Base-by-base conservation (phyloP, 2,113 vertebrate genomes). In the Ascaphus truei region DNA sequence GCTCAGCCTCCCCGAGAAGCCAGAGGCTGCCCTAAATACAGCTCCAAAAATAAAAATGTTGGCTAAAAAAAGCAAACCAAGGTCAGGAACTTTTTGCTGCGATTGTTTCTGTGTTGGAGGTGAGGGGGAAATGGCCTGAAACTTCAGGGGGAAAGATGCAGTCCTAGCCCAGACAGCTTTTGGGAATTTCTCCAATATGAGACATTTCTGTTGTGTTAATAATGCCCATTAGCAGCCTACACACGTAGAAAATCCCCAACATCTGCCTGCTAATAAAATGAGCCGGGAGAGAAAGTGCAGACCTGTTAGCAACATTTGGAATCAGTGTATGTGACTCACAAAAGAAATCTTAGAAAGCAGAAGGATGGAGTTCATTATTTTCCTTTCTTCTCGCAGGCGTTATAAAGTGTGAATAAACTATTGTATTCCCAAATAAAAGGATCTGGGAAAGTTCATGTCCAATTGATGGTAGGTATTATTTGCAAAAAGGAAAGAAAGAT, bases 241-340 rank as follows among this genome's bases (percentile, higher is more conserved):
- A 85, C 86, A 89, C 87, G 89, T 88, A 89, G 82, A 36, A 60
- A 29, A 74, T 75, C 80, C 77, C 84, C 80, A 78, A 84, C 89
- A 88, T 77, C 45, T 82, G 84, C 74, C 53, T 62, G 52, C 64
- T 71, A 73, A 73, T 76, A 71, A 56, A 68, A 79, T 59, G 76
- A 36, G 43, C 45, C 64, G 62, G 68, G 68, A 76, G 68, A 78
- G 77, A 71, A 75, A 75, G 22, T 68, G 22, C 34, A 76, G 78
- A 79, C 51, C 78, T 77, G 64, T 43, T n/a, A 71, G 72, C 48
- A 51, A 60, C 66, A 69, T 69, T 68, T 29, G 56, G 66, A 56
- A 60, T 69, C 56, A 69, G 66, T 51, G 56, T 48, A 60, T 39
- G 66, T 34, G 56, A 59, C 41, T 51, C 66, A 69, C 66, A 69